These are phyloP conservation scores for Panurus biarmicus DNA, from an alignment of 2,113 vertebrate genomes.

Conservation along the genomic window DNA sequence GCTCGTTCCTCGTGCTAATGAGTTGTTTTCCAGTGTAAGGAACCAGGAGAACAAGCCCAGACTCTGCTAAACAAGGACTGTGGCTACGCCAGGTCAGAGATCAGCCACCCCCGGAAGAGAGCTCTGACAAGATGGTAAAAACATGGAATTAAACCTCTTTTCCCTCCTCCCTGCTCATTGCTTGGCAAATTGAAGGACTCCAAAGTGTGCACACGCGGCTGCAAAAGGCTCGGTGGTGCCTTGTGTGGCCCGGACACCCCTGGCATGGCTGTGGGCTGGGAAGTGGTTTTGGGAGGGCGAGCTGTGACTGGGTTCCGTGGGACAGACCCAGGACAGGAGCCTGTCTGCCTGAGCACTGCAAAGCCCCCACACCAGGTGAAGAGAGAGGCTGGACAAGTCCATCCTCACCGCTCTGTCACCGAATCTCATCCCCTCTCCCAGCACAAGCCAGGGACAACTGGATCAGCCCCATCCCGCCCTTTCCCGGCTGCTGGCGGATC, in stretches of 20 bases:
- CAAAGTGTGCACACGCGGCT: rapidly evolving
- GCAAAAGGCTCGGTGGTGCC: rapidly evolving
- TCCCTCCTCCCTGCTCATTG: not conserved
- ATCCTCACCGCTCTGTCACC: rapidly evolving
- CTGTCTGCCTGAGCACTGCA: rapidly evolving
- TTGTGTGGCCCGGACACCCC: not conserved
- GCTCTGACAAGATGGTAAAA: not conserved
- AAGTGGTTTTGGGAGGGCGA: rapidly evolving
- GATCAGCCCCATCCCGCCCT: not conserved
- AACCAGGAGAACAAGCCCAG: not conserved
- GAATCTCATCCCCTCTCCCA: not conserved
- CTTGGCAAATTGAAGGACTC: not conserved
- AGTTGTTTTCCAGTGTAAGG: constrained; percentile 38
- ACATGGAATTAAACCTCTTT: not conserved
- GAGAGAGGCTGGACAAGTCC: not conserved
- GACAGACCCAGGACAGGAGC: not conserved
- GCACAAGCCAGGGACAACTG: not conserved
- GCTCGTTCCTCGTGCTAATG: constrained; percentile 16
- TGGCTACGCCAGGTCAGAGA: constrained; percentile 12
- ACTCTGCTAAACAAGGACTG: not conserved
- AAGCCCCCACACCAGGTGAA: rapidly evolving
- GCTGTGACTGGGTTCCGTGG: rapidly evolving
- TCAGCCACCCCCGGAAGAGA: not conserved
- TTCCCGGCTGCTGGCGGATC: not conserved
- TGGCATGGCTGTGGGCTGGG: rapidly evolving